phyloP scores from a whole-genome alignment of 2,888 invertebrate species.

The Orthonevra nobilis region DNA sequence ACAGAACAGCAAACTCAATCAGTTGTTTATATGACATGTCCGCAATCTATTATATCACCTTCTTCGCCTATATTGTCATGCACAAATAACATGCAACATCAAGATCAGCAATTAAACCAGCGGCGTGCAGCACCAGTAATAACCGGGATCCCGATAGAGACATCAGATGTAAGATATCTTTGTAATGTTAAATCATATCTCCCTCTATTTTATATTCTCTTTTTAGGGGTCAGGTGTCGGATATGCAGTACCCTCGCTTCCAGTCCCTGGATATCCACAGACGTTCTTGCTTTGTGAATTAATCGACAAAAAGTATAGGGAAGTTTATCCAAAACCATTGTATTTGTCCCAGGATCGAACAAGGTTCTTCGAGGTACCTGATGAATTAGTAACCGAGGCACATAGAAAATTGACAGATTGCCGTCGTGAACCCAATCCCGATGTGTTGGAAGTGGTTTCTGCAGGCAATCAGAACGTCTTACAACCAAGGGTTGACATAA shows the following conservation, averaged over 20 bases:
- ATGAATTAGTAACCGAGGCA: constrained; percentile 72
- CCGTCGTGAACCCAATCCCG: constrained; percentile 46
- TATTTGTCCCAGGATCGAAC: constrained; percentile 76
- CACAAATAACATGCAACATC: constrained; percentile 20
- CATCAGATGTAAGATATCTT: constrained; percentile 32
- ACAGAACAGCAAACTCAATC: constrained; percentile 37
- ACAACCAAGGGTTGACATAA: constrained; percentile 16
- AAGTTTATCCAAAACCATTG: constrained; percentile 84
- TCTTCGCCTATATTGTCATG: constrained; percentile 19
- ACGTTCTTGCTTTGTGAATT: constrained; percentile 85
- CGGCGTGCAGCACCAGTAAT: constrained; percentile 5
- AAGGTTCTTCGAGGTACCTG: constrained; percentile 70
- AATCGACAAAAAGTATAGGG: constrained; percentile 84
- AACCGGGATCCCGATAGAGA: constrained; percentile 11
- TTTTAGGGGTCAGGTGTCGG: constrained; percentile 45
- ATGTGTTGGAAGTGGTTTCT: constrained; percentile 49
- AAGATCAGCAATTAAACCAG: constrained; percentile 8
- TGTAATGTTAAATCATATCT: neutral
- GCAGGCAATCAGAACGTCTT: constrained; percentile 16
- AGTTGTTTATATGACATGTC: constrained; percentile 13
- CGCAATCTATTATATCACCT: constrained; percentile 27
- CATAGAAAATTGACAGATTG: constrained; percentile 51
- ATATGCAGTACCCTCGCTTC: constrained; percentile 86
- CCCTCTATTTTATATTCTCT: neutral
- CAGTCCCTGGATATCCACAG: constrained; percentile 87